Base-by-base conservation (phyloP, 2,113 vertebrate genomes). In the Seriola quinqueradiata region DNA sequence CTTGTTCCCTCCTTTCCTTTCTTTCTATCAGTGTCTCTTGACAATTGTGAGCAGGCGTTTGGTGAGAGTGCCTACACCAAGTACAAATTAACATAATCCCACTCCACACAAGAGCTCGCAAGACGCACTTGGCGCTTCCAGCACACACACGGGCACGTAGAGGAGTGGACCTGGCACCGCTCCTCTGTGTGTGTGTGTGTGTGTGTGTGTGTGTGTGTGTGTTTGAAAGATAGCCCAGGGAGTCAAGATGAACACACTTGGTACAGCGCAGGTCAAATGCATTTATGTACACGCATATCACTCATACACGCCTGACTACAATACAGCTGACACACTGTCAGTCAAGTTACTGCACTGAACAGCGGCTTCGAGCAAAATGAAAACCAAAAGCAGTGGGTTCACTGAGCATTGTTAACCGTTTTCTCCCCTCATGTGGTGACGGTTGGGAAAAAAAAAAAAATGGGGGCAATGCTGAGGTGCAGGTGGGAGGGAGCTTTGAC, bases 21-120 rank as follows among this genome's bases (percentile, higher is more conserved):
- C 40, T 69, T 46, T 16, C 59, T 75, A 57, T 77, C 79, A 58
- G 60, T 73, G 63, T 83, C 81, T 77, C 72, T 54, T 73, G 59
- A 85, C 73, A 82, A 78, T 85, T 40, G 72, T 32, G 40, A 50
- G 70, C 76, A 77, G 83, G 82, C 77, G 55, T 82, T 75, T 75
- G 75, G 78, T 75, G 82, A 85, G 78, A 86, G 81, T n/a, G 66
- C 73, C 85, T 82, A 13, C 75, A 87, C 73, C 78, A 73, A 81
- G 75, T 87, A 85, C 77, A 88, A 71, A 93, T 91, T 73, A 85
- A 70, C 89, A 93, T 89, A 93, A 94, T 91, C 84, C 88, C 77
- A 89, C 89, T 90, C 86, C 70, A 92, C 82, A 91, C 84, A 78
- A 91, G 87, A 87, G 87, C 65, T 76, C 21, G 40, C 75, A 67